Evolutionary conservation across 2,113 vertebrate species (phyloP), one percentile per base, ranked within the genome.

Genomic region (Heloderma charlesbogerti): DNA sequence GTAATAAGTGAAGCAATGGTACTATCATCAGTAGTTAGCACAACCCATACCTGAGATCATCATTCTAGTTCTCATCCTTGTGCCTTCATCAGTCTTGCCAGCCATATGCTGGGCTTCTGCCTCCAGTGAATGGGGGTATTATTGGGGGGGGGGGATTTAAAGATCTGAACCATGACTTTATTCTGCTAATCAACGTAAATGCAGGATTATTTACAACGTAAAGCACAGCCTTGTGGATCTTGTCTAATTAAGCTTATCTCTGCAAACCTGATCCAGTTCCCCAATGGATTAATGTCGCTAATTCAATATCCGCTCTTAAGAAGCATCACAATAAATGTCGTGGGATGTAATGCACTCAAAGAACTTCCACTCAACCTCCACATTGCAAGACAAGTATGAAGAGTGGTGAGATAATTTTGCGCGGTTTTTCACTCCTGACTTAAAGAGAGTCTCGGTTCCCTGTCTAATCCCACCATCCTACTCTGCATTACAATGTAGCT

Each of bases 211-310:
- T 96, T 96, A 83, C 88, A 93, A 79, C 75, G 31, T 20, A 93
- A 94, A 89, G 3, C 79, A 15, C 72, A 60, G 89, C 93, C 54
- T 92, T 85, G 45, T 94, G 94, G 95, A 94, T 95, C 63, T 92
- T 94, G 92, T 96, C 97, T 97, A 97, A 97, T 97, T 97, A 97
- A 91, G 94, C 93, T 97, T 95, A 96, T 97, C 95, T 25, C 93
- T 60, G 90, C 25, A 88, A 96, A 77, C 91, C 94, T 3, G 51
- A 95, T 93, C 95, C 94, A 45, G 88, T 66, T 88, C 88, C 93
- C 96, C 89, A 90, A 93, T 96, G 95, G 95, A 95, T 94, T 94
- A 81, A 80, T 94, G 93, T 84, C 90, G 85, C 94, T 97, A 92
- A 96, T 95, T 96, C 95, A 91, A 87, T 87, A 80, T 95, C 95